Base-by-base conservation (phyloP, 2,797 vertebrate species). In the Rhinophrynus dorsalis region DNA sequence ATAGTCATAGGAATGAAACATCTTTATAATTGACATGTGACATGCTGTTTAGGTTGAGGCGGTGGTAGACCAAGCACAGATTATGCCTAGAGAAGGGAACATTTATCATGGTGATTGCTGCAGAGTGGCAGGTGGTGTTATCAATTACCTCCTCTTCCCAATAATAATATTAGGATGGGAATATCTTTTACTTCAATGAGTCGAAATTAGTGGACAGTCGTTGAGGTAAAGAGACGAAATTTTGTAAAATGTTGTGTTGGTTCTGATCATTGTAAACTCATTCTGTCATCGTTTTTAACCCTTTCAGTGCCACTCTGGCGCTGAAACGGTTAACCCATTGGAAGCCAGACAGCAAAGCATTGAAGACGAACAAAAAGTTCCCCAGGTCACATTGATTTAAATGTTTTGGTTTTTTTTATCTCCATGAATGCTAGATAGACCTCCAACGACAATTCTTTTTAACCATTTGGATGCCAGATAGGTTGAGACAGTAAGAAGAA, bases 131-230 rank as follows among this genome's bases (percentile, higher is more conserved):
- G 87, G 85, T 87, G 86, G 84, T 82, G 83, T 84, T 89, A 89
- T 88, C 88, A 90, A 89, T 86, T 89, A 90, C 83, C 83, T 83
- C 83, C 81, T 82, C 85, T 86, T 86, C 87, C 85, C 85, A 89
- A 90, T 90, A 90, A 90, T 90, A 89, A 90, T 90, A 90, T 87
- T 84, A 89, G 82, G 82, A 86, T 89, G 85, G 85, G 86, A 85
- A 90, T 89, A 90, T 84, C 80, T 88, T n/a, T 74, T 81, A 79
- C 81, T 85, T 76, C 63, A 77, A 79, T 80, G 78, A 82, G 78
- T 86, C 82, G 68, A 75, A 84, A 86, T 85, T 82, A 83, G 78
- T 6, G 58, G 77, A 74, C 66, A 82, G 78, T 83, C 76, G 80
- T 72, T 77, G 75, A 75, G 73, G 58, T 68, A 64, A 79, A 75